phyloP scores from a whole-genome alignment of 2,888 invertebrate species.

The Biston betularia region DNA sequence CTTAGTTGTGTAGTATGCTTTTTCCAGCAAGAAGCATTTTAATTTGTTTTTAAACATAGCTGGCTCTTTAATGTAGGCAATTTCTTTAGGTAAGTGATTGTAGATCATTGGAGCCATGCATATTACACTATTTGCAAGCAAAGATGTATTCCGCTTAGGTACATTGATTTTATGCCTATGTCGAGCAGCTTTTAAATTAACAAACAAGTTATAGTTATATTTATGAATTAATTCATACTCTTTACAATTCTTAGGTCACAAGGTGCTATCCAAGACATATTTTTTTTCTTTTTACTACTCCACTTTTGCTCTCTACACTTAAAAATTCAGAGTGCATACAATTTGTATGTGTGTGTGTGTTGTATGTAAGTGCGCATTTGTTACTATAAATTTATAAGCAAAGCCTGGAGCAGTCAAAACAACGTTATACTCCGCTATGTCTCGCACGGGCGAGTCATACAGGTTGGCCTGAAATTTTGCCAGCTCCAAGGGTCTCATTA shows the following conservation, averaged over 20 bases:
- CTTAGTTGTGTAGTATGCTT: too few species aligned
- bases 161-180: too few species aligned
- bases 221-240: neutral
- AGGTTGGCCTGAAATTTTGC: neutral
- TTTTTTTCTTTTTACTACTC: neutral
- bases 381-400: neutral
- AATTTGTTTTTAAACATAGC: too few species aligned
- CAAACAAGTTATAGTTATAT: too few species aligned
- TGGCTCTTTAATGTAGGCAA: too few species aligned
- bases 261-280: neutral
- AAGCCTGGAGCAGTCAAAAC: neutral
- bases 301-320: slow-evolving; percentile 8
- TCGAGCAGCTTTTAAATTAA: too few species aligned
- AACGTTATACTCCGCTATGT: too few species aligned
- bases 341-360: neutral
- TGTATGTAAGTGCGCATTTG: neutral
- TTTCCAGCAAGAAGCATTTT: too few species aligned
- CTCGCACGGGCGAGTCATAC: neutral
- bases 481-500: neutral
- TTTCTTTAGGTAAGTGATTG: too few species aligned
- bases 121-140: too few species aligned
- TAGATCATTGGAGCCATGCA: too few species aligned
- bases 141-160: too few species aligned
- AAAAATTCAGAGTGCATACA: neutral
- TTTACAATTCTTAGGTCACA: slow-evolving; percentile 1